Conservation (phyloP, 2,113 vertebrate species). For the Poecilia latipinna region DNA sequence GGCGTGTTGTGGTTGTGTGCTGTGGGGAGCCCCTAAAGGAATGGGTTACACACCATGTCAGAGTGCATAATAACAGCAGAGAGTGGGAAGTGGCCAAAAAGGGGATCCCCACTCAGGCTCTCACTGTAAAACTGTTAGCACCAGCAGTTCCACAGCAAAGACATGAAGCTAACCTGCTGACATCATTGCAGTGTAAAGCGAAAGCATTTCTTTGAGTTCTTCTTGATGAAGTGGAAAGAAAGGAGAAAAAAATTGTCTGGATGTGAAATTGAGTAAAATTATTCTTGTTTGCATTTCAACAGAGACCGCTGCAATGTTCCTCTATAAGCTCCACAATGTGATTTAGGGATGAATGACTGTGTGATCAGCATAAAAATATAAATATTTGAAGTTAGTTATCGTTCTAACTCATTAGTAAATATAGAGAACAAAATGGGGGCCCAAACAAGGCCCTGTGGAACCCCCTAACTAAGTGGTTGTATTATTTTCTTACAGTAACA, state of each 20-base stretch:
- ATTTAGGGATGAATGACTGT: not conserved
- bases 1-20: constrained; percentile 15
- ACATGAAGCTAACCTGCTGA: not conserved
- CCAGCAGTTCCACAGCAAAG: not conserved
- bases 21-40: constrained; percentile 21
- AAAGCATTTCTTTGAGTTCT: not conserved
- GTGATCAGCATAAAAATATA: not conserved
- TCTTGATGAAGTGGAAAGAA: not conserved
- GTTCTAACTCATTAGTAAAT: not conserved
- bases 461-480: not conserved
- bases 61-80: constrained; percentile 19
- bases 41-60: not conserved
- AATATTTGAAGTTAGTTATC: not conserved
- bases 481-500: not conserved
- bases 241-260: not conserved
- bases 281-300: not conserved
- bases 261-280: not conserved
- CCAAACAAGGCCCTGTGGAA: not conserved
- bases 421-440: not conserved
- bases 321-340: not conserved
- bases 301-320: not conserved
- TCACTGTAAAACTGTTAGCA: not conserved
- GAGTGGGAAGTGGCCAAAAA: constrained; percentile 11
- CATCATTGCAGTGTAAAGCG: not conserved
- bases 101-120: constrained; percentile 24